Conservation (phyloP, 2,888 invertebrate species). For the Gymnoscelis rufifasciata region DNA sequence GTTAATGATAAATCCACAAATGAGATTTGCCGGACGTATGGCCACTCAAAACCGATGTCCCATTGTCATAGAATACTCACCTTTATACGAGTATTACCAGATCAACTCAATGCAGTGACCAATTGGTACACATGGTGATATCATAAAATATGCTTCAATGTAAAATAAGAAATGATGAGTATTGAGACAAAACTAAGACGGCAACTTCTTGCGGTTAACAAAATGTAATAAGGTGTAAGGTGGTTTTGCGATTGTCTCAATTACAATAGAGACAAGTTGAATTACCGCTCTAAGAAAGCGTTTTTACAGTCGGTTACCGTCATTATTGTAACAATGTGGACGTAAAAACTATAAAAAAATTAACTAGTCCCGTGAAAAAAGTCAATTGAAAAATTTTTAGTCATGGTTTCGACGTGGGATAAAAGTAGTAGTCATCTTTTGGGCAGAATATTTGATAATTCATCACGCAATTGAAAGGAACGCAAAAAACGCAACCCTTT, state of each 20-base stretch:
- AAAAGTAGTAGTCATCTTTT: conserved; percentile 12
- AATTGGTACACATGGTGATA: conserved; percentile 50
- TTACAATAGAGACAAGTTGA: conserved; percentile 17
- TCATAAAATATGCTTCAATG: conserved; percentile 5
- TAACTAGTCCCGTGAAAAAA: conserved; percentile 15
- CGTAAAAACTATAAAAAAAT: conserved; percentile 19
- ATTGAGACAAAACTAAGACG: too few relatives aligned
- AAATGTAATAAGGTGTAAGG: conserved; percentile 6
- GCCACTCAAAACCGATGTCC: conserved; percentile 71
- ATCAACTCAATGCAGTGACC: conserved; percentile 56
- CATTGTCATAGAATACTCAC: conserved; percentile 75
- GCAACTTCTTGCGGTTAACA: conserved; percentile 8
- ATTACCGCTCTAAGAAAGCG: conserved; percentile 14
- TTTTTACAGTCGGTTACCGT: conserved; percentile 17
- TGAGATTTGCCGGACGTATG: conserved; percentile 77
- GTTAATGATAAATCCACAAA: conserved; percentile 79
- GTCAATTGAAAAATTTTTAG: conserved; percentile 22
- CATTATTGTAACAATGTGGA: conserved; percentile 17
- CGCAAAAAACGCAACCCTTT: conserved; percentile 14
- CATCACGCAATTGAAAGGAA: conserved; percentile 8
- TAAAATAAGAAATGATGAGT: too few relatives aligned
- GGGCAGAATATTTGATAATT: conserved; percentile 14
- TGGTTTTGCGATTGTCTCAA: conserved; percentile 13
- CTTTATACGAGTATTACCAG: conserved; percentile 67
- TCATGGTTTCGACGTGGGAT: conserved; percentile 18